Evolutionary conservation across 1,140 invertebrate species (phyloP).

Genomic region (Akabosia matsudoensis): DNA sequence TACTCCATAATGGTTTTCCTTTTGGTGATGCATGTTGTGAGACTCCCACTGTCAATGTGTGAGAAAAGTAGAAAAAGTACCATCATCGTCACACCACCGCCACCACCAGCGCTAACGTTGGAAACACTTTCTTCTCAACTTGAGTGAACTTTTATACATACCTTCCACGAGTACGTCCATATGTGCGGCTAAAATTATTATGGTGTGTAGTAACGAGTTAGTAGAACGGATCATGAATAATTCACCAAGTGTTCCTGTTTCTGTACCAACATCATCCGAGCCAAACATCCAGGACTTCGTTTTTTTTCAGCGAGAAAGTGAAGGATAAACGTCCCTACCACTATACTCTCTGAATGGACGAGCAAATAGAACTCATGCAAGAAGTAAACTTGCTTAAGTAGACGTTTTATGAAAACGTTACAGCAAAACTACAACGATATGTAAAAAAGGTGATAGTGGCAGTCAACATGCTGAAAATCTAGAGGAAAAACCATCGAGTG

Average conservation of each 20-base stretch:
- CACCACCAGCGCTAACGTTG: not conserved
- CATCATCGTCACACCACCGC: not conserved
- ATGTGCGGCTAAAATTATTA: not conserved
- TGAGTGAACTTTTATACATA: not conserved
- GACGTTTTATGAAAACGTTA: no score
- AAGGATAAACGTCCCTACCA: no score
- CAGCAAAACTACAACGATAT: not conserved
- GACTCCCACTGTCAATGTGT: not conserved
- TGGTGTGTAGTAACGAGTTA: not conserved
- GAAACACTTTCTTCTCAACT: not conserved
- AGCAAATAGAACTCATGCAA: no score
- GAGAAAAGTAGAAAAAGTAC: not conserved
- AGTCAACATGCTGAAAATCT: no score
- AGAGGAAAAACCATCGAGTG: no score
- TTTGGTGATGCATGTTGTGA: not conserved
- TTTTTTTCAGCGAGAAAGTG: not conserved
- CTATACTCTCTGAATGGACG: no score
- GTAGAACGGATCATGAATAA: constrained; percentile 11
- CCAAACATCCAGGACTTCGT: not conserved
- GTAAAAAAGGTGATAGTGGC: no score
- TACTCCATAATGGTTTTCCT: not conserved
- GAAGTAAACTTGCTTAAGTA: no score
- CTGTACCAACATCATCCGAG: not conserved
- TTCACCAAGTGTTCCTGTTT: not conserved
- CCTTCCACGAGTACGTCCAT: not conserved